phyloP scores from a whole-genome alignment of 2,113 vertebrate genomes.

The Sorex fumeus region DNA sequence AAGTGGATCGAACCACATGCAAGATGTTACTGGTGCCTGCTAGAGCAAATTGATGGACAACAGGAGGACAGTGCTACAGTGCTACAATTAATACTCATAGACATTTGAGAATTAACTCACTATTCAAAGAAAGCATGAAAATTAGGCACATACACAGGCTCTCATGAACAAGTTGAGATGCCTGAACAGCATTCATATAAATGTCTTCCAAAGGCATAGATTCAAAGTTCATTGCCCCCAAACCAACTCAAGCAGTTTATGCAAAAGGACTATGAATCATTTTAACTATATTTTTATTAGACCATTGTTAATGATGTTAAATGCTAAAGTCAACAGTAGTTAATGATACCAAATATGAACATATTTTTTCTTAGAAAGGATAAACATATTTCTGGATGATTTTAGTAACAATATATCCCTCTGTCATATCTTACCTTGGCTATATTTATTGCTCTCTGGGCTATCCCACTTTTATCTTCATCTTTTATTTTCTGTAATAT shows the following conservation, averaged over 20 bases:
- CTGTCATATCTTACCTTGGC: constrained; percentile 71
- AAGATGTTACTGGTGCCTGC: too few species aligned
- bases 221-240: background rate
- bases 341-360: background rate
- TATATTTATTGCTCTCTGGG: constrained; percentile 64
- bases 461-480: constrained; percentile 56
- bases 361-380: constrained; percentile 3
- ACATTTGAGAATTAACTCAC: constrained; percentile 26
- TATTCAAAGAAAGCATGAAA: background rate
- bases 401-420: background rate
- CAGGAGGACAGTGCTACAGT: too few species aligned
- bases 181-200: background rate
- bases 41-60: too few species aligned
- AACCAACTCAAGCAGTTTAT: background rate
- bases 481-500: constrained; percentile 67
- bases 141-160: background rate
- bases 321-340: background rate
- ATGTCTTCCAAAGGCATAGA: background rate
- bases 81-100: background rate
- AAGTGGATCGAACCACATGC: too few species aligned
- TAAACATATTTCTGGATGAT: background rate
- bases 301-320: constrained; percentile 1
- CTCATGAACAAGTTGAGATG: background rate
- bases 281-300: background rate
- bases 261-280: background rate